Percentiles rank a stretch among this genome's conserved stretches.
These are phyloP conservation scores for Plutomurus gul DNA, from an alignment of 1,140 invertebrate species.

Conservation along the genomic window DNA sequence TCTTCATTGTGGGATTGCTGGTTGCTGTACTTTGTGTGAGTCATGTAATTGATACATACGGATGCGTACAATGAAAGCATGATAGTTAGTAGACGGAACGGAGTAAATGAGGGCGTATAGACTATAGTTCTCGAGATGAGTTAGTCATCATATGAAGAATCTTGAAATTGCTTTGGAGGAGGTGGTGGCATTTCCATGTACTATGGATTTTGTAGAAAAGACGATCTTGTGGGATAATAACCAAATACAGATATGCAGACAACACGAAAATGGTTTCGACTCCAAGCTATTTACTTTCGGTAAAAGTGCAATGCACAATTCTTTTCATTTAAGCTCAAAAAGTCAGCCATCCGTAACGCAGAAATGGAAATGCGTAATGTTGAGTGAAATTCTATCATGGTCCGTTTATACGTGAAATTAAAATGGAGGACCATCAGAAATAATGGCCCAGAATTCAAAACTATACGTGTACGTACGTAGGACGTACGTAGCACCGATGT, in stretches of 20 bases:
- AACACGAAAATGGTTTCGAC: not conserved
- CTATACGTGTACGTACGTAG: too few relatives aligned
- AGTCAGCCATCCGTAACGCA: too few relatives aligned
- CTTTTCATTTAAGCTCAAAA: too few relatives aligned
- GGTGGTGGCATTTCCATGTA: not conserved
- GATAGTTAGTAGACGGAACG: not conserved
- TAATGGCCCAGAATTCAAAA: too few relatives aligned
- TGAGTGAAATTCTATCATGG: too few relatives aligned
- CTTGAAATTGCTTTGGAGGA: not conserved
- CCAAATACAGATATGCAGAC: not conserved
- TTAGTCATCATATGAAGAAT: conserved; percentile 3
- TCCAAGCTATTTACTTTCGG: too few relatives aligned
- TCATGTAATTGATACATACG: conserved; percentile 8
- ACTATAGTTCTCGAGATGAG: not conserved
- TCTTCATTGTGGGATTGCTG: conserved; percentile 1
- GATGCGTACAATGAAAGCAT: too few relatives aligned
- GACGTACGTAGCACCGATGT: too few relatives aligned
- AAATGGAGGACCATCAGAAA: too few relatives aligned
- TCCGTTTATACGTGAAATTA: too few relatives aligned
- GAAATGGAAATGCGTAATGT: too few relatives aligned
- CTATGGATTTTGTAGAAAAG: not conserved
- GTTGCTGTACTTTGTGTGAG: not conserved
- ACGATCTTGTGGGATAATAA: not conserved
- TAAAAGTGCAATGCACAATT: too few relatives aligned
- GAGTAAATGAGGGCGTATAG: not conserved